phyloP scores from a whole-genome alignment of 2,797 vertebrate genomes.

The Philypnodon macrostomus region DNA sequence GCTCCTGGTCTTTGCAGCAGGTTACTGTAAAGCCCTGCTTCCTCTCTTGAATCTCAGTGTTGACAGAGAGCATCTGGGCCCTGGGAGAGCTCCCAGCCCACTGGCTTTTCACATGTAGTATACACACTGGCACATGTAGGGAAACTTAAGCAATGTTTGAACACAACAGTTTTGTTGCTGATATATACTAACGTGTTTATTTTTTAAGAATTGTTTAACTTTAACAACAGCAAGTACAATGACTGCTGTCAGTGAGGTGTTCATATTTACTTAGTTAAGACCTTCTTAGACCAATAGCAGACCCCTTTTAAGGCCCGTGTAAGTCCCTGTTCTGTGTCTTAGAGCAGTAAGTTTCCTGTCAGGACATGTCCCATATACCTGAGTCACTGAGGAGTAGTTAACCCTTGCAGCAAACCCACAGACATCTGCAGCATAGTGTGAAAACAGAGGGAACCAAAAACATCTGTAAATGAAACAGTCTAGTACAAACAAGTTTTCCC shows the following conservation, averaged over 20 bases:
- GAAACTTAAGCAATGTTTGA: too few species aligned
- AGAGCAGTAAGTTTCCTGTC: constrained; percentile 70
- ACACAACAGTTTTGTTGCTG: too few species aligned
- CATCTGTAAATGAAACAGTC: constrained; percentile 17
- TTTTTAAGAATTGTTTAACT: too few species aligned
- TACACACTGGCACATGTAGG: constrained; percentile 25
- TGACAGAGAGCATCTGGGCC: constrained; percentile 81
- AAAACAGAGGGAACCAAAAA: constrained; percentile 21
- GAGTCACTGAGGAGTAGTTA: constrained; percentile 73
- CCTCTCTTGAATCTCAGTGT: constrained; percentile 77
- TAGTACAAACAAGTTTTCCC: constrained; percentile 24
- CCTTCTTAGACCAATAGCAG: constrained; percentile 65
- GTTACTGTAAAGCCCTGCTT: constrained; percentile 76
- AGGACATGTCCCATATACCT: constrained; percentile 72
- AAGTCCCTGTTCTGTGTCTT: constrained; percentile 48
- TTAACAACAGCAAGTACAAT: too few species aligned
- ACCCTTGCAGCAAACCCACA: constrained; percentile 55
- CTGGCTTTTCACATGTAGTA: constrained; percentile 60
- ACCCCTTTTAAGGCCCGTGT: constrained; percentile 56
- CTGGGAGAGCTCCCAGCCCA: constrained; percentile 75
- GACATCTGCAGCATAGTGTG: constrained; percentile 36
- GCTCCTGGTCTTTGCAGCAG: constrained; percentile 74
- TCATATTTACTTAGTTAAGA: constrained; percentile 72
- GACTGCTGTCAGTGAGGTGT: constrained; percentile 66
- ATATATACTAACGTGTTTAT: too few species aligned